Base-by-base conservation (phyloP, 2,113 vertebrate species). In the Rhea pennata region DNA sequence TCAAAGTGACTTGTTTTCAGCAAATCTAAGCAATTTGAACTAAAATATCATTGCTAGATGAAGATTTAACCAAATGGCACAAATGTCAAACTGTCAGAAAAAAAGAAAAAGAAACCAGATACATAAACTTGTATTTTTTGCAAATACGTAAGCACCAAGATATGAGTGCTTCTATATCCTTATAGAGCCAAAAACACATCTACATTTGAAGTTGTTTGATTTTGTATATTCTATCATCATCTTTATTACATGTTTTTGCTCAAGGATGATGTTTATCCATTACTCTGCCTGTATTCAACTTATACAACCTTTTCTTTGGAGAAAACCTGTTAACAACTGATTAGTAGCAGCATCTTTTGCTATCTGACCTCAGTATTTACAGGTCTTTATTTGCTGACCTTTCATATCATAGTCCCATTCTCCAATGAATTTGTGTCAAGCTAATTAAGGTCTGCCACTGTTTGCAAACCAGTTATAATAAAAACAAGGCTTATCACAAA, bases 361-460 rank as follows among this genome's bases (percentile, higher is more conserved):
- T 76, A 16, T 27, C 20, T 5, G 7, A 76, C 51, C 75, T 82
- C 74, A 62, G 0, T 42, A 89, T 48, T 56, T 64, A n/a, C 14
- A 12, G 9, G 40, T 42, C 48, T 64, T 64, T 40, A 74, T 48
- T 67, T 64, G 39, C 66, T 66, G 51, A 77, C 46, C 29, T 64
- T 59, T 64, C 36, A 29, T 29, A 23, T 39, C 6, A 9, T 48
- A 33, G 15, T 33, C 42, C 11, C 66, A 17, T 5, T 79, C 40
- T 77, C 39, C 11, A 92, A 67, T 64, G 29, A 46, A 78, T 67
- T 67, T 40, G 19, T 23, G 17, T 81, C 29, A 16, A 72, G 64
- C 42, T 69, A 64, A 84, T 95, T 78, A 77, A 73, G 42, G 36
- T 15, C 66, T 62, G 61, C 40, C 74, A 90, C 61, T 64, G 72